These are phyloP conservation scores for Lasioglossum leucozonium DNA, from an alignment of 2,888 invertebrate species.

Conservation along the genomic window DNA sequence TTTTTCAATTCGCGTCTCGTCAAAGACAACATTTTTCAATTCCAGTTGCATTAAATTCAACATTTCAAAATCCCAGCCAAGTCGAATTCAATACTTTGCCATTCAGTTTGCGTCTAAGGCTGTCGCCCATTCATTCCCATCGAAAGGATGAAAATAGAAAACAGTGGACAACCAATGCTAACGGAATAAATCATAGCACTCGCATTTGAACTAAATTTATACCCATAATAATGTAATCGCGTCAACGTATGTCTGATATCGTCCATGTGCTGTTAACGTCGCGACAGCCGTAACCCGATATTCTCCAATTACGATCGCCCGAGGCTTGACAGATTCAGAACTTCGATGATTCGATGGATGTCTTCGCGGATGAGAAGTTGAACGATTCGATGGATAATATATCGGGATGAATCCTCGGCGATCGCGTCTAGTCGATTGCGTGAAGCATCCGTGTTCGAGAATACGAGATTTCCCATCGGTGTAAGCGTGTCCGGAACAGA, in stretches of 20 bases:
- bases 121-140: no score
- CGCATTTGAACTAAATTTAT: no score
- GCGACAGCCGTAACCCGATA: not conserved
- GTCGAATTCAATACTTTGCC: not conserved
- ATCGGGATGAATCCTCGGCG: not conserved
- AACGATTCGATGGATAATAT: not conserved
- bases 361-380: not conserved
- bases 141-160: no score
- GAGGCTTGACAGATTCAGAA: no score
- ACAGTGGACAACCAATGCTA: no score
- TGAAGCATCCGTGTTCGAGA: not conserved
- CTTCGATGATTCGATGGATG: not conserved
- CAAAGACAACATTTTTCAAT: not conserved
- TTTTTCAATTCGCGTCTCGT: not conserved
- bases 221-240: no score
- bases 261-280: no score
- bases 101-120: no score
- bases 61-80: not conserved
- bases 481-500: not conserved
- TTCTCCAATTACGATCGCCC: no score
- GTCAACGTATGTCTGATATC: no score
- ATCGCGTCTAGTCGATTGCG: not conserved
- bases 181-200: no score
- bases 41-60: no score
- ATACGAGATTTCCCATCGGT: constrained; percentile 2